Percentiles rank a stretch among this genome's conserved stretches.
Conservation (phyloP, 2,113 vertebrate species). For the Benthochromis sp. region DNA sequence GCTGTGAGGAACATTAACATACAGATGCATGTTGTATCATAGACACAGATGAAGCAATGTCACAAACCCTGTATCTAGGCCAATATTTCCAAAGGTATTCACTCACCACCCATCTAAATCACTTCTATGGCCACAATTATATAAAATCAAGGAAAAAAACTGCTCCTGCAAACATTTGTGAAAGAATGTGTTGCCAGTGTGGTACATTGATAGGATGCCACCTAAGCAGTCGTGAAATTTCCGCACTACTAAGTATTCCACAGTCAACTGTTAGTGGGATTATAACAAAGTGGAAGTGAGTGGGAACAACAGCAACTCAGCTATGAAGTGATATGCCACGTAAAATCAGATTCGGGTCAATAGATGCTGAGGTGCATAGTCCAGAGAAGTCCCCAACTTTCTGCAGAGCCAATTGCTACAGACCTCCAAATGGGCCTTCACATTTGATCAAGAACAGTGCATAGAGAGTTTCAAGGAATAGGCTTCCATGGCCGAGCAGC, state of each 20-base stretch:
- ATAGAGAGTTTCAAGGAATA: neutral
- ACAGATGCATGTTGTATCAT: neutral
- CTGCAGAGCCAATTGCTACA: neutral
- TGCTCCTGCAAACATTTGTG: neutral
- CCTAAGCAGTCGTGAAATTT: neutral
- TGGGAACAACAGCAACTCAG: neutral
- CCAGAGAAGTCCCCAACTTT: neutral
- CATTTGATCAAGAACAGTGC: neutral
- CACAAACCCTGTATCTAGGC: neutral
- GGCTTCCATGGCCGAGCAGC: neutral
- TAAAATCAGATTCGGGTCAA: neutral
- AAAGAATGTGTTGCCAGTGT: neutral
- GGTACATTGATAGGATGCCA: neutral
- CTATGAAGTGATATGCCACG: neutral
- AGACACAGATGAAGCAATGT: neutral
- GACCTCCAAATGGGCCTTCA: neutral
- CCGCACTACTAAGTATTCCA: neutral
- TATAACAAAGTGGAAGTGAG: neutral
- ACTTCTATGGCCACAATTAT: neutral
- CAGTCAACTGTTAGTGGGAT: neutral
- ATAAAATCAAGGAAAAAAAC: rapidly evolving
- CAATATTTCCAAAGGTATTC: neutral
- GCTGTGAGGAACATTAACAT: neutral
- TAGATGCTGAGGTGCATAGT: neutral
- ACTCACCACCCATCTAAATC: neutral